Evolutionary conservation across 30 jellyfish, hydroid and myxozoan genomes (phyloP), one percentile per base, ranked within the genome.

Genomic region (Chrysaora quinquecirrha): DNA sequence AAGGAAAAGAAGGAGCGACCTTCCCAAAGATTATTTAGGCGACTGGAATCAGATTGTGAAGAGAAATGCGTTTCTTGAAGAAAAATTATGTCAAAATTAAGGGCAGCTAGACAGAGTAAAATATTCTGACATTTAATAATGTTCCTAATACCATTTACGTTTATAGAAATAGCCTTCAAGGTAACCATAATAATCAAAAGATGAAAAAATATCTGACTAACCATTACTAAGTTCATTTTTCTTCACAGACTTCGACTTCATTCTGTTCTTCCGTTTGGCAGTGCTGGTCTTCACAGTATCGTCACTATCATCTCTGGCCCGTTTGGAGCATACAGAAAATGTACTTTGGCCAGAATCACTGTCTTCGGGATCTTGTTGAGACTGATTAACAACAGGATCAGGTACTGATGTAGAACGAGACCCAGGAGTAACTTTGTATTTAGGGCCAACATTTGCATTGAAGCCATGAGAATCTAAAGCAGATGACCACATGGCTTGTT

Each of bases 61-160:
- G 22, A 21, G 6, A 60, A 4, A 25, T 60, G 33, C 11, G 72
- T 60, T 21, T 60, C 72, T 21, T 60, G 72, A 4, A 60, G n/a
- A 60, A 60, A 60, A 25, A 60, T 10, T 9, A 60, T 25, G n/a
- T 60, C 72, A 60, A 60, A 60, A 12, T 10, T 6, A 12, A n/a
- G 72, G 10, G 72, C 10, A 4, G 72, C 23, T 21, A 60, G 23
- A 9, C 72, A 60, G n/a, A 25, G 33, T 12, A 60, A 60, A 4
- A 60, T 6, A 4, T n/a, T 21, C 33, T 25, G 9, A n/a, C 72
- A 25, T 25, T 60, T 60, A 4, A 10, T 25, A 25, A 9, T 21
- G 33, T 60, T 22, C 72, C 72, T 60, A 6, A 60, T 60, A 60
- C 72, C 72, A 20, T 60, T 21, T 4, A 60, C 72, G 33, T 10